Percentiles rank a stretch among this genome's conserved stretches.
These are phyloP conservation scores for Holotrichia oblita DNA, from an alignment of 1,140 invertebrate species.

Conservation along the genomic window DNA sequence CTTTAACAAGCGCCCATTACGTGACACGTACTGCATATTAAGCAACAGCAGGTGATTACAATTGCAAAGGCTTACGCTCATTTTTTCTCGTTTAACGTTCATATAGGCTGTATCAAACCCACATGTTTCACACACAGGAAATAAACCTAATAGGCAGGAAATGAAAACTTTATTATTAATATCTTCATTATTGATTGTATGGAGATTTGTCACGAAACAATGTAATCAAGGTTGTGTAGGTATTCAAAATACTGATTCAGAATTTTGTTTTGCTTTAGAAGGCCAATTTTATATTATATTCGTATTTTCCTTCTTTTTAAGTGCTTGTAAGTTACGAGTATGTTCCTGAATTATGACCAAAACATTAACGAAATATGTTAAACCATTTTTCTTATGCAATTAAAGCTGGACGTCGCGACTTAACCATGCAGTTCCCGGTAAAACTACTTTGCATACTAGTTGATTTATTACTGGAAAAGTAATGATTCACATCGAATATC, in stretches of 20 bases:
- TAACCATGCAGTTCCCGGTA: background rate
- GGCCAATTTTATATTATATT: background rate
- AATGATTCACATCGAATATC: background rate
- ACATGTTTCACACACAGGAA: background rate
- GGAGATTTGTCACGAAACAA: background rate
- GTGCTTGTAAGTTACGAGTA: too few species aligned
- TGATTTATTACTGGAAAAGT: slow-evolving; percentile 1
- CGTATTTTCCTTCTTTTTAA: background rate
- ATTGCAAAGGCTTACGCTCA: slow-evolving; percentile 20
- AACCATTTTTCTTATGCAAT: background rate
- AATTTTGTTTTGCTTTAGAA: background rate
- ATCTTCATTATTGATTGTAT: background rate
- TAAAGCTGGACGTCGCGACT: background rate
- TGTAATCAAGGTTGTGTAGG: background rate
- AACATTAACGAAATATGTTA: too few species aligned
- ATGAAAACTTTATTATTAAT: background rate
- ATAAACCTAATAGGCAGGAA: background rate
- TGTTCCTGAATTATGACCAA: background rate
- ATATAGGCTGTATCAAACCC: background rate
- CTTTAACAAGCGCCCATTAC: slow-evolving; percentile 24
- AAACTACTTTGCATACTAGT: background rate
- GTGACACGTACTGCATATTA: slow-evolving; percentile 11
- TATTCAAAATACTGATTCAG: background rate
- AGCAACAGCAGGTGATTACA: slow-evolving; percentile 27
- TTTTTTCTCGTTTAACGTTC: background rate